Percentiles rank a stretch among this genome's conserved stretches.
phyloP scores from a whole-genome alignment of 2,113 vertebrate species.

The Pogonocichla stellata region DNA sequence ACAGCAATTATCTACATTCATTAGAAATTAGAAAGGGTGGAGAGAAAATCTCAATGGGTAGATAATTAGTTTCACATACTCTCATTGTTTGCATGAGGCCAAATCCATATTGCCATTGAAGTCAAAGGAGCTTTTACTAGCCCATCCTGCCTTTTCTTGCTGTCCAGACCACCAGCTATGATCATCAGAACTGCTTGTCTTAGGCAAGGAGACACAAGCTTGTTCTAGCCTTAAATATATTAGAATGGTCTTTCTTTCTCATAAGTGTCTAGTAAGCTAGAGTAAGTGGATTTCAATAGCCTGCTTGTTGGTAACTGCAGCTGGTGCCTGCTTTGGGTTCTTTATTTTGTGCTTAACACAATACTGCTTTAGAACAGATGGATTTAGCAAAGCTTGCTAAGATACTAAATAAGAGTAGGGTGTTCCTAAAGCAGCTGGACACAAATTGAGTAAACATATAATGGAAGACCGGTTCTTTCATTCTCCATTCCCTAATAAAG shows the following conservation, averaged over 20 bases:
- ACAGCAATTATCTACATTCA: constrained; percentile 66
- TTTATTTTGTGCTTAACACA: constrained; percentile 53
- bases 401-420: constrained; percentile 13
- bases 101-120: constrained; percentile 55
- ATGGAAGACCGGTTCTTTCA: background rate
- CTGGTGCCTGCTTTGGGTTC: constrained; percentile 32
- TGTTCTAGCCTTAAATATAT: constrained; percentile 56
- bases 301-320: constrained; percentile 47
- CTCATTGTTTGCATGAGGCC: constrained; percentile 46
- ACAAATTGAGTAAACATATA: constrained; percentile 32
- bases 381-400: constrained; percentile 50
- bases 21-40: constrained; percentile 49
- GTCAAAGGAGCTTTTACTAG: constrained; percentile 52
- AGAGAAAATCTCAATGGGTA: constrained; percentile 52
- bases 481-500: constrained; percentile 33
- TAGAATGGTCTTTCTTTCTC: constrained; percentile 23
- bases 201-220: constrained; percentile 16
- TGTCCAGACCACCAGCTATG: constrained; percentile 70
- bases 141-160: constrained; percentile 14
- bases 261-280: constrained; percentile 15
- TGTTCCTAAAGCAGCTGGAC: constrained; percentile 54
- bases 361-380: constrained; percentile 57
- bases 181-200: constrained; percentile 25
- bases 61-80: constrained; percentile 70
- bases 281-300: constrained; percentile 43